Evolutionary conservation across 2,888 invertebrate species (phyloP), one percentile per base, ranked within the genome.

Genomic region (Dexiosoma caninum): DNA sequence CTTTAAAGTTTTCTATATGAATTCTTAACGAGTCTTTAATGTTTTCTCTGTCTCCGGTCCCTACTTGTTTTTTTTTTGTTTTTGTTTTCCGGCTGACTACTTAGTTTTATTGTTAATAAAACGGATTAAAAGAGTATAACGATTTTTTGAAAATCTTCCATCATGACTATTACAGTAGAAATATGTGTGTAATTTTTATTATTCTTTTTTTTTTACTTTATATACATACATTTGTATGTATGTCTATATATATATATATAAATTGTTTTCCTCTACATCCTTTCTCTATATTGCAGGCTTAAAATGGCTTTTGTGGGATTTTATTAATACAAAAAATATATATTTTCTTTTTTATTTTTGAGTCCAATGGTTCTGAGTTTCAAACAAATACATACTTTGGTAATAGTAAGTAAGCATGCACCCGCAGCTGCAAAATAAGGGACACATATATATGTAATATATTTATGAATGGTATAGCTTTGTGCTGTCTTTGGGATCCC

Each of bases 301-400:
- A 46, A 42, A 49, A 14, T 77, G 23, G 64, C 6, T 77, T 77
- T 64, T 70, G 60, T 77, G 76, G 57, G 55, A 32, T 69, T 69
- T 51, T 30, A 23, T 64, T 60, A 42, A 30, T 21, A 0, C 32
- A 14, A 19, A 32, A 42, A 14, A 53, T 12, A n/a, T 2, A 40
- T n/a, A 37, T 5, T 21, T 40, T 21, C 30, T 49, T 5, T 59
- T 64, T 44, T 66, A 12, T 10, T 66, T 42, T 55, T n/a, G n/a
- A 30, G 59, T 40, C 12, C 30, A 40, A 19, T 30, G 40, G 12
- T 23, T 44, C 46, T 35, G 12, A 8, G 14, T 35, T 19, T 23
- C 10, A 19, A 37, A 46, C 3, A 27, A 57, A 37, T 46, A 10
- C n/a, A n/a, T n/a, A 16, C 23, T 70, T 42, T 23, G 23, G 9